Evolutionary conservation across 2,113 vertebrate species (phyloP).

Genomic region (Poicephalus gulielmi): DNA sequence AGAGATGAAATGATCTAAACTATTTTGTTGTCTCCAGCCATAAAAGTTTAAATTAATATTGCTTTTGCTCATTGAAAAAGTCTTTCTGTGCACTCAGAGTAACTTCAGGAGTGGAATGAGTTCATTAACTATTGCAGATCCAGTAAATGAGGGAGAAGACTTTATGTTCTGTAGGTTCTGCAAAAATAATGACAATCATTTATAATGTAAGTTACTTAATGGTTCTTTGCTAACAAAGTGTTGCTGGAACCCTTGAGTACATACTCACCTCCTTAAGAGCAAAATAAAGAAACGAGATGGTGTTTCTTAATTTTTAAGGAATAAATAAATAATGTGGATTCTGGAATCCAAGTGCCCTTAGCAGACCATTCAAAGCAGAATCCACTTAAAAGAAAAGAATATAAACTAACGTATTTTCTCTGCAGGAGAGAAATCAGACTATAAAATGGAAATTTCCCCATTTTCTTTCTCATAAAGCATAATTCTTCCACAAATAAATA

Average conservation of each 20-base stretch:
- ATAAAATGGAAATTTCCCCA: neutral
- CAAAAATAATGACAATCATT: neutral
- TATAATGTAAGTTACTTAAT: conserved; percentile 18
- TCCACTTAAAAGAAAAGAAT: neutral
- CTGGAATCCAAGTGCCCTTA: neutral
- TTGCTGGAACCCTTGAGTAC: neutral
- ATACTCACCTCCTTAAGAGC: neutral
- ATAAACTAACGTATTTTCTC: neutral
- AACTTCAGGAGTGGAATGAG: neutral
- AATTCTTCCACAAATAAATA: conserved; percentile 53
- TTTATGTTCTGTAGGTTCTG: neutral
- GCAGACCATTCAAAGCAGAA: neutral
- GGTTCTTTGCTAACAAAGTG: neutral
- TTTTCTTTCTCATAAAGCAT: conserved; percentile 24
- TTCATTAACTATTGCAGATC: conserved; percentile 27
- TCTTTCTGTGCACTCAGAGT: neutral
- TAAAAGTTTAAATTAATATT: neutral
- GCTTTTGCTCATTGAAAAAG: neutral
- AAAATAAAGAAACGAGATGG: neutral
- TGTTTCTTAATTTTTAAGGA: neutral
- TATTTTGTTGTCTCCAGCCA: neutral
- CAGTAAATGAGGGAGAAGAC: neutral
- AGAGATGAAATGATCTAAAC: neutral
- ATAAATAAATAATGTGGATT: neutral
- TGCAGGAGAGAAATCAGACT: neutral